Evolutionary conservation across 2,888 invertebrate species (phyloP).

Genomic region (Camptogramma bilineatum): DNA sequence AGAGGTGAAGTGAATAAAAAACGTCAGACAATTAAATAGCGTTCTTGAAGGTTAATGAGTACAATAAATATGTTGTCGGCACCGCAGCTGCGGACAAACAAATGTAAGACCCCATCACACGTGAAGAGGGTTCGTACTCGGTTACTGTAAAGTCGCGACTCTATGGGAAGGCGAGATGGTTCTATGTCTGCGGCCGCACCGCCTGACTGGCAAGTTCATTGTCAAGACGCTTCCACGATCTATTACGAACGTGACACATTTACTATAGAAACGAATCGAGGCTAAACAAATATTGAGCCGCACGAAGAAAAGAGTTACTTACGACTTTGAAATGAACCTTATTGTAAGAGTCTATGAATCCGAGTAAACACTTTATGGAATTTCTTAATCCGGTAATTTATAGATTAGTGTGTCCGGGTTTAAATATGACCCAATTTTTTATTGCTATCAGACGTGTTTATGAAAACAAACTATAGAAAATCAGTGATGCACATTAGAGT

Average conservation of each 20-base stretch:
- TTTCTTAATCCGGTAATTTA: slow-evolving; percentile 66
- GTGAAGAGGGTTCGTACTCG: slow-evolving; percentile 70
- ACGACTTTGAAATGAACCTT: slow-evolving; percentile 49
- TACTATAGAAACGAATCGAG: slow-evolving; percentile 59
- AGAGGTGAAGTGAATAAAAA: slow-evolving; percentile 85
- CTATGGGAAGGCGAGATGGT: slow-evolving; percentile 33
- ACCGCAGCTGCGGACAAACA: slow-evolving; percentile 83
- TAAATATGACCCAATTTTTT: slow-evolving; percentile 68
- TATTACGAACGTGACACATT: slow-evolving; percentile 67
- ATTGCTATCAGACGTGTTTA: slow-evolving; percentile 62
- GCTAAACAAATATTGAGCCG: slow-evolving; percentile 61
- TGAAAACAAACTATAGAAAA: slow-evolving; percentile 67
- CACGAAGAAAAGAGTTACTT: slow-evolving; percentile 52
- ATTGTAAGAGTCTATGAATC: slow-evolving; percentile 49
- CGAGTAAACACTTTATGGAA: slow-evolving; percentile 52
- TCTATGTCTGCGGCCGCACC: slow-evolving; percentile 34
- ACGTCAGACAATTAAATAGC: slow-evolving; percentile 86
- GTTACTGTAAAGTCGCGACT: slow-evolving; percentile 31
- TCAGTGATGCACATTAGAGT: slow-evolving; percentile 59
- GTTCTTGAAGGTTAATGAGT: slow-evolving; percentile 86
- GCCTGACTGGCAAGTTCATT: slow-evolving; percentile 77
- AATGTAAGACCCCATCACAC: slow-evolving; percentile 76
- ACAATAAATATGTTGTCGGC: slow-evolving; percentile 86
- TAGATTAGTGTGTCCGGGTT: slow-evolving; percentile 49
- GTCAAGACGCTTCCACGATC: slow-evolving; percentile 65